Percentiles rank a stretch among this genome's conserved stretches.
phyloP scores from a whole-genome alignment of 2,113 vertebrate species.

The Procavia capensis region DNA sequence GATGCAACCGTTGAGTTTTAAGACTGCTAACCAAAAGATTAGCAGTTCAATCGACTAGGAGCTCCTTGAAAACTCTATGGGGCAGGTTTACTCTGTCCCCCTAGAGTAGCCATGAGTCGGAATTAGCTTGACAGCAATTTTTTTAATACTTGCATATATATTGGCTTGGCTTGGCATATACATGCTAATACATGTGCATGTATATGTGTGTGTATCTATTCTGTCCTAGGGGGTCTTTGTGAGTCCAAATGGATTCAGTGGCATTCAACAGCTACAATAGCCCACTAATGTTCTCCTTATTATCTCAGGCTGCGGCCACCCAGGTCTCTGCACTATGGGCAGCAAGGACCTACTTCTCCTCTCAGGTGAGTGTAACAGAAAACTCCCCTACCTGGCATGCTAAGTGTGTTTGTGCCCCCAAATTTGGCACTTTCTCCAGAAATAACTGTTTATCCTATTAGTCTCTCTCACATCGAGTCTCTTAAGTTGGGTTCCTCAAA shows the following conservation, averaged over 20 bases:
- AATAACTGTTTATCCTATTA: neutral
- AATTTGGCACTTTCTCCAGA: neutral
- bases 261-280: neutral
- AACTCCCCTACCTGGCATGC: no score
- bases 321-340: neutral
- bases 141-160: no score
- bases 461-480: neutral
- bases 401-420: neutral
- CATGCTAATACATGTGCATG: no score
- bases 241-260: neutral
- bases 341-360: neutral
- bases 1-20: no score
- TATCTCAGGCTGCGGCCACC: neutral
- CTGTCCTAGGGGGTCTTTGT: no score
- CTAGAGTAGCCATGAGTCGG: no score
- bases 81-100: neutral
- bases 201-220: no score
- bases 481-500: neutral
- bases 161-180: no score
- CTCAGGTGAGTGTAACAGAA: conserved; percentile 47
- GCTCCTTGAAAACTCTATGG: no score
- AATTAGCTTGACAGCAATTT: no score
- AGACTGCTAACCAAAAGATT: no score
- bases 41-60: no score
- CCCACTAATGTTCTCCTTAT: accelerated